Base-by-base conservation (phyloP, 2,113 vertebrate genomes). In the Clarias macrocephalus region DNA sequence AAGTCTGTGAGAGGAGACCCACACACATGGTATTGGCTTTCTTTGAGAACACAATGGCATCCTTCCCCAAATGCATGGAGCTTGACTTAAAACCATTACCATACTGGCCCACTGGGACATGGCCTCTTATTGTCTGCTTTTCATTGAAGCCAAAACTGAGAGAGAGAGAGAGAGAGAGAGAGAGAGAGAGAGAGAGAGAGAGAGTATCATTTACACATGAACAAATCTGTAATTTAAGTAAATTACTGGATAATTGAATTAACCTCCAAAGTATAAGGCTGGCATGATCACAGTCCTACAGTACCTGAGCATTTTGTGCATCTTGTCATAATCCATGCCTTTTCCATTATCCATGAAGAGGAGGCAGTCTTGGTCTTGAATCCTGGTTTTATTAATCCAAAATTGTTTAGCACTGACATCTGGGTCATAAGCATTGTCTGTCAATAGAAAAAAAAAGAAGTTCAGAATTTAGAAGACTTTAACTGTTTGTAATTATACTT, bases 61-160 rank as follows among this genome's bases (percentile, higher is more conserved):
- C 98, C 93, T 89, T 97, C 19, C 97, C 98, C 76, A 99, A 94
- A 54, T 98, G 96, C 98, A 99, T 99, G 56, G 98, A 97, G 3
- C 98, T 98, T 0, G 98, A 99, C 90, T 99, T 99, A 95, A 99
- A 99, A 3, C 97, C 98, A 33, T 99, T 99, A n/a, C 98, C 98
- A 54, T 99, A 99, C 15, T 97, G 90, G 7, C 98, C 98, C 88
- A 99, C 97, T 0, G 98, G 98, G 1, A 94, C 92, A 0, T 94
- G 92, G 8, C 96, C 96, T 42, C 96, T 94, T 83, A 96, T 30
- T 33, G 95, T 73, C 28, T 92, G 93, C 94, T 99, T 99, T 83
- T 99, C 96, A 90, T 97, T 98, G 94, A 98, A 75, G 37, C 72
- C 72, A 75, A 75, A 99, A 10, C 98, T 98, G 16, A 99, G 99